Base-by-base conservation (phyloP, 2,113 vertebrate species). In the Henicopernis longicauda region DNA sequence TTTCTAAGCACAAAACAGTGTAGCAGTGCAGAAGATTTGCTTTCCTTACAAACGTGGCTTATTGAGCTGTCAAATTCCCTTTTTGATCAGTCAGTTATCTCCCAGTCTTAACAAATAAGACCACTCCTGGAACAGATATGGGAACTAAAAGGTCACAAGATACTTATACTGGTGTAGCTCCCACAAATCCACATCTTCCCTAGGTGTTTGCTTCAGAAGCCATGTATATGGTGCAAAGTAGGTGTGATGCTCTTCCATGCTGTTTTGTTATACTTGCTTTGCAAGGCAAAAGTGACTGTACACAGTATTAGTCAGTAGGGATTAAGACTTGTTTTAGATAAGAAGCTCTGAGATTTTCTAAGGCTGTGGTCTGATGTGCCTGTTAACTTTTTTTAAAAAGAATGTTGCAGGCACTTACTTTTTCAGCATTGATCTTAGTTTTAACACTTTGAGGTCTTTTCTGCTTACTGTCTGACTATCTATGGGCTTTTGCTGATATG, bases 191-290 rank as follows among this genome's bases (percentile, higher is more conserved):
- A 3, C 2, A 0, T 18, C 42, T 87, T 66, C 50, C 23, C 25
- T 16, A 26, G 38, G 8, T 36, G 18, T 50, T 82, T 82, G 52
- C 31, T 44, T 61, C 14, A 47, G 16, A 16, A 87, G 19, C 3
- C 5, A 3, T 2, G 3, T 32, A 13, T 34, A 5, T 2, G 10
- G 57, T 55, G 38, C 44, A 40, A 26, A 3, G 13, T 8, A 36
- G 13, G 45, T 10, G 10, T 42, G 71, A 82, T 32, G 5, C 5
- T 38, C 57, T 61, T 36, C 29, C 26, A 3, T 32, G 44, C 36
- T 32, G 44, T 40, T 63, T 36, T 59, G 11, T 58, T 69, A 7
- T 11, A 9, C 6, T 77, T 72, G 52, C 44, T 79, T 52, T 71
- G 70, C 36, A 76, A 85, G 47, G 42, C 31, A 52, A 11, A 79